Percentiles rank a stretch among this genome's conserved stretches.
These are phyloP conservation scores for Drosophila buzzatii DNA, from an alignment of 2,888 invertebrate genomes.

Conservation along the genomic window DNA sequence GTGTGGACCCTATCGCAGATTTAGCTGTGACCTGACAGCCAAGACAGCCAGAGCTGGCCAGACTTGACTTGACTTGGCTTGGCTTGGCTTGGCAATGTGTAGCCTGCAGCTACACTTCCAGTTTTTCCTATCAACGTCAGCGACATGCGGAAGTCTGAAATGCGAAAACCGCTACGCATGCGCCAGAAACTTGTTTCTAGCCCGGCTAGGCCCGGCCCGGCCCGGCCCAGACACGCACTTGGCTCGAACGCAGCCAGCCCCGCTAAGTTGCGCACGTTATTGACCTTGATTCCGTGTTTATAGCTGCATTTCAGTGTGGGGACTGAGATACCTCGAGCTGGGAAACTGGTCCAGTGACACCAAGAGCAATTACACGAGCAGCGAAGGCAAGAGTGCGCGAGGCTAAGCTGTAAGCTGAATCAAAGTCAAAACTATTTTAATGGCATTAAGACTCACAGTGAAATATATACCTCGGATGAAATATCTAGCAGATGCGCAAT, in stretches of 20 bases:
- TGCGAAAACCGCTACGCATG: conserved; percentile 76
- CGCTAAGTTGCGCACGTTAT: conserved; percentile 39
- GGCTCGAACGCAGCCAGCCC: conserved; percentile 34
- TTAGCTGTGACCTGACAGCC: conserved; percentile 26
- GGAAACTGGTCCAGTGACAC: conserved; percentile 77
- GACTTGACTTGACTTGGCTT: neutral
- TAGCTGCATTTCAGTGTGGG: conserved; percentile 19
- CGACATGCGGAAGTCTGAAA: conserved; percentile 67
- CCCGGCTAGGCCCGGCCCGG: conserved; percentile 26
- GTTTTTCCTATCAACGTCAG: conserved; percentile 37
- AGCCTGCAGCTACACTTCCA: conserved; percentile 32
- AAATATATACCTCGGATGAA: conserved; percentile 46
- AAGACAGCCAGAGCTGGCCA: neutral
- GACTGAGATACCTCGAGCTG: conserved; percentile 7
- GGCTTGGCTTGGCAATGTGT: neutral
- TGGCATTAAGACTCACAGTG: conserved; percentile 29
- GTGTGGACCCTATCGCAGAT: conserved; percentile 15
- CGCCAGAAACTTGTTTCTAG: conserved; percentile 60
- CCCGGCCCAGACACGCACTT: conserved; percentile 56
- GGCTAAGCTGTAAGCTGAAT: conserved; percentile 28
- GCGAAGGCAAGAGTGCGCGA: conserved; percentile 36
- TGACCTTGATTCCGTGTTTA: conserved; percentile 75
- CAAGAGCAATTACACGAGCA: conserved; percentile 52
- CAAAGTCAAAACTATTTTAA: conserved; percentile 56
- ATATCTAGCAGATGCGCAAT: conserved; percentile 78